Percentiles rank a stretch among this genome's conserved stretches.
phyloP scores from a whole-genome alignment of 2,888 invertebrate species.

The Hecatera dysodea region DNA sequence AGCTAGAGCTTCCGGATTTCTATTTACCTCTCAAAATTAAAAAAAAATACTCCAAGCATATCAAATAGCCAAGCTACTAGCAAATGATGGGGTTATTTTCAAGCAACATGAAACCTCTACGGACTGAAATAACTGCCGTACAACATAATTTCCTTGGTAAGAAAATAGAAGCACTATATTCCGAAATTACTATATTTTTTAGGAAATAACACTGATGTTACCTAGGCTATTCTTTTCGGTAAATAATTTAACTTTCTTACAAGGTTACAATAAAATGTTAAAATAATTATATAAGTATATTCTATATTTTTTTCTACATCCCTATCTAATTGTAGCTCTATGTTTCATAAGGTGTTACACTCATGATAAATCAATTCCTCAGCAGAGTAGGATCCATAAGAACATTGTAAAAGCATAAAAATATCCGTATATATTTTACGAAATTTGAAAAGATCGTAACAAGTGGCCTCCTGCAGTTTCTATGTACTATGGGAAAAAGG shows the following conservation, averaged over 20 bases:
- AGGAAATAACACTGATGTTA: neutral
- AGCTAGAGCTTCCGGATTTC: constrained; percentile 6
- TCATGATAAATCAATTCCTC: constrained; percentile 27
- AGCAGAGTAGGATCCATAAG: constrained; percentile 1
- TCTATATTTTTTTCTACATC: constrained; percentile 15
- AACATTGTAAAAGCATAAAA: neutral
- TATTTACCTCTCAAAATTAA: neutral
- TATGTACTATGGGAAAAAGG: too few species aligned
- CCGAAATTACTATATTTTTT: constrained; percentile 1
- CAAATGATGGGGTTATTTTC: neutral
- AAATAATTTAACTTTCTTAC: neutral
- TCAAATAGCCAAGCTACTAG: neutral
- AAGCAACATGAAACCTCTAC: neutral
- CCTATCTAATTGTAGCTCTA: constrained; percentile 19
- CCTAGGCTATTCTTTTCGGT: neutral
- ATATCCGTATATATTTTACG: constrained; percentile 4
- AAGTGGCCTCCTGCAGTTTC: too few species aligned
- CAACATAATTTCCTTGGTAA: neutral
- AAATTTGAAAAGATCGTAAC: too few species aligned
- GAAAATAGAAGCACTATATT: constrained; percentile 7
- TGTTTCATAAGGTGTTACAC: too few species aligned
- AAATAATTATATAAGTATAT: neutral
- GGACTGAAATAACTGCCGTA: neutral
- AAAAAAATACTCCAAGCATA: neutral
- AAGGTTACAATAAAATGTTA: constrained; percentile 4